Percentiles rank a stretch among this genome's conserved stretches.
phyloP scores from a whole-genome alignment of 2,888 invertebrate genomes.

The Tachina fera region DNA sequence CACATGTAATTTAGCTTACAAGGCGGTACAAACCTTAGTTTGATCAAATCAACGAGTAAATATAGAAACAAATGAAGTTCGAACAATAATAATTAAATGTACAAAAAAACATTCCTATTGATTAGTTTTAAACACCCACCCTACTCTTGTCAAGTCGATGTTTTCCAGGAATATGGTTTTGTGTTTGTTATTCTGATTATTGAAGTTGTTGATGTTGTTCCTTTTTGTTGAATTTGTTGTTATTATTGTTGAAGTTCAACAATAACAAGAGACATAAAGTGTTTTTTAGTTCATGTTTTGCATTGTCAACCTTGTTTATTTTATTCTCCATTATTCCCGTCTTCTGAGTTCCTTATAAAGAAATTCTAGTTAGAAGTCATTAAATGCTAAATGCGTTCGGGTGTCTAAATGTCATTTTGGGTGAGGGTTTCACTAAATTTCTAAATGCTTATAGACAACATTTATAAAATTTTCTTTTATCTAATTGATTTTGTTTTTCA shows the following conservation, averaged over 20 bases:
- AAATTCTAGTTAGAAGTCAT: conserved; percentile 50
- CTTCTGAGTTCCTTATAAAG: not conserved
- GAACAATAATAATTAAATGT: too few species aligned
- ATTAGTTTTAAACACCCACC: too few species aligned
- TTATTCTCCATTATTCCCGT: conserved; percentile 23
- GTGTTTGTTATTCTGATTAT: conserved; percentile 41
- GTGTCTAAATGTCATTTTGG: conserved; percentile 54
- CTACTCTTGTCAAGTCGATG: conserved; percentile 36
- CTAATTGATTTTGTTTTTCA: not conserved
- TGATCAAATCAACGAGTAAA: too few species aligned
- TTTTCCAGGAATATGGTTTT: conserved; percentile 50
- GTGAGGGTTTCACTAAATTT: conserved; percentile 62
- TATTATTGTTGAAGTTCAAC: conserved; percentile 45
- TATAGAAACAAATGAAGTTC: too few species aligned
- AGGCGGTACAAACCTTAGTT: too few species aligned
- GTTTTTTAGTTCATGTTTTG: conserved; percentile 46
- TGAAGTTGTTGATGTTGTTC: conserved; percentile 57
- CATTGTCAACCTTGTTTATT: conserved; percentile 38
- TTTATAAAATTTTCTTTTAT: not conserved
- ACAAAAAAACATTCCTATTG: too few species aligned
- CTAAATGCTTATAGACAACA: conserved; percentile 15
- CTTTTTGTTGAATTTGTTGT: conserved; percentile 49
- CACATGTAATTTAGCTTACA: too few species aligned
- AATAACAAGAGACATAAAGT: conserved; percentile 48
- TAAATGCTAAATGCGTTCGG: conserved; percentile 59